phyloP scores from a whole-genome alignment of 2,797 vertebrate species.

The Acropternis orthonyx region DNA sequence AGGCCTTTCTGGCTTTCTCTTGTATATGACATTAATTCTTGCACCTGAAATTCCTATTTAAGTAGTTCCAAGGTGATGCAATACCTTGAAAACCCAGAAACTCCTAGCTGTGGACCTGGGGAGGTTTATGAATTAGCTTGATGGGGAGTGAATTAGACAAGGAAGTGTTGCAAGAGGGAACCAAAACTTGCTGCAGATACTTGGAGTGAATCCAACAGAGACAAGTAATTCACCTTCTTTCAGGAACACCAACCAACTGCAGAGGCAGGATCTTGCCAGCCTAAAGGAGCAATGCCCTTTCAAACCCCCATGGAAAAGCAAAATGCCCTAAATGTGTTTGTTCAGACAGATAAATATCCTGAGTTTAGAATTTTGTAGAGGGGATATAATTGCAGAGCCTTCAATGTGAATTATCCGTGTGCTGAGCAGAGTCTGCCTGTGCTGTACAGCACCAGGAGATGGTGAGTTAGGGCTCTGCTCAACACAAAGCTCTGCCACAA shows the following conservation, averaged over 20 bases:
- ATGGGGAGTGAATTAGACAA: not conserved
- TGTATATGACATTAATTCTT: not conserved
- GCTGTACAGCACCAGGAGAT: accelerated
- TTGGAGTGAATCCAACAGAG: not conserved
- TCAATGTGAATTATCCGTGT: not conserved
- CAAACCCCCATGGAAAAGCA: not conserved
- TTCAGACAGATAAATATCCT: constrained; percentile 27
- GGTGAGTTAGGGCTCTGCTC: not conserved
- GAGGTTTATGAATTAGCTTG: not conserved
- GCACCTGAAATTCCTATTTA: not conserved
- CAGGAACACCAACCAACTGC: not conserved
- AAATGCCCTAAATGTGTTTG: not conserved
- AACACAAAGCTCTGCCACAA: not conserved
- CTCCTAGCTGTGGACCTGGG: not conserved
- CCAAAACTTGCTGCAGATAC: constrained; percentile 13
- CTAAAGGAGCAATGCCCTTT: not conserved
- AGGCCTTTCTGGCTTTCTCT: not conserved
- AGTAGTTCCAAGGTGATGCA: not conserved
- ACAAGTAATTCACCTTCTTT: not conserved
- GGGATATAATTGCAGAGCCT: not conserved
- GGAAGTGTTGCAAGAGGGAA: not conserved
- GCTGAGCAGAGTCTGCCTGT: not conserved
- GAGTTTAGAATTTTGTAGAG: constrained; percentile 1
- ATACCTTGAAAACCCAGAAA: not conserved
- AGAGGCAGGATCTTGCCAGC: not conserved